Percentiles rank a stretch among this genome's conserved stretches.
These are phyloP conservation scores for Corythornis madagascariensis DNA, from an alignment of 2,113 vertebrate species.

Conservation along the genomic window DNA sequence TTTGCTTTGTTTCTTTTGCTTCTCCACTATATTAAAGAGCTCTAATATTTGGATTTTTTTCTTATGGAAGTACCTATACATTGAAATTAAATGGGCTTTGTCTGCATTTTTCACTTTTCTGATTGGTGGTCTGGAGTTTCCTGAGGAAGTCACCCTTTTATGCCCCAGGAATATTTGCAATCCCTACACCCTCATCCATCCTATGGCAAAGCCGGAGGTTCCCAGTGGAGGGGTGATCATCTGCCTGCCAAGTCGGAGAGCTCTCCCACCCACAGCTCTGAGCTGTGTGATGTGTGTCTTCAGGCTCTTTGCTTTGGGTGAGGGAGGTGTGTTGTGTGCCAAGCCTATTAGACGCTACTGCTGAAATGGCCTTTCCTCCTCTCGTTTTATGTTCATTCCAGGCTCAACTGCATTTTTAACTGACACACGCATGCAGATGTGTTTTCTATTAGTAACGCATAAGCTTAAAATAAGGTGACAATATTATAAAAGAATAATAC, in stretches of 20 bases:
- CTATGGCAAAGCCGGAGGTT: background rate
- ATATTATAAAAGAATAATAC: background rate
- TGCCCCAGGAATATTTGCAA: background rate
- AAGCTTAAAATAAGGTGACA: background rate
- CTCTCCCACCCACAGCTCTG: background rate
- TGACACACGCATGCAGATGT: background rate
- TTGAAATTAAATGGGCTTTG: background rate
- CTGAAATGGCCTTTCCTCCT: background rate
- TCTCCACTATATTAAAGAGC: background rate
- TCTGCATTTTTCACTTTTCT: background rate
- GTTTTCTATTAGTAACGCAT: background rate
- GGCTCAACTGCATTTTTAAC: background rate
- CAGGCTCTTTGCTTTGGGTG: background rate
- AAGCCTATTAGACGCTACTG: background rate
- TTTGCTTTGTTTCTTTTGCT: background rate
- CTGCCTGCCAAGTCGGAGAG: background rate
- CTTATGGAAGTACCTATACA: background rate
- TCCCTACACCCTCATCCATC: background rate
- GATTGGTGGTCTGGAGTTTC: background rate
- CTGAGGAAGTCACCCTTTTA: background rate
- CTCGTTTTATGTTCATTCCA: background rate
- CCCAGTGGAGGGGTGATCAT: rapidly evolving
- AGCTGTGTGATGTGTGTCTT: rapidly evolving
- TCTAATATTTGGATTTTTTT: background rate
- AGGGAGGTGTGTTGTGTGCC: background rate